Conservation (phyloP, 2,888 invertebrate genomes). For the Mythimna ferrago region DNA sequence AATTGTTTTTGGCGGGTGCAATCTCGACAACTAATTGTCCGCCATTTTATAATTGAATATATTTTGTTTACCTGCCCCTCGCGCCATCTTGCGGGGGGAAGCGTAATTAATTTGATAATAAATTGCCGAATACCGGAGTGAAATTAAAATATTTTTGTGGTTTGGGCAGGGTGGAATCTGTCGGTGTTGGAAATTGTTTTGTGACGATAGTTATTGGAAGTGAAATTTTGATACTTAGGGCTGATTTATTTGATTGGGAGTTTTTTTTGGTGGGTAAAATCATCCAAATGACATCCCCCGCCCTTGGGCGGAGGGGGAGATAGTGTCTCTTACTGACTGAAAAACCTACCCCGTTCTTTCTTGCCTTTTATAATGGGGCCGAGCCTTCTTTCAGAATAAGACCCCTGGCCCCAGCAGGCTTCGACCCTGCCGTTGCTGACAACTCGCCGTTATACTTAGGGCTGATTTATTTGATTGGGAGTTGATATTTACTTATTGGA, state of each 20-base stretch:
- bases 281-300: too few relatives aligned
- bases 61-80: slow-evolving; percentile 64
- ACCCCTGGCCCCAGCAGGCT: too few relatives aligned
- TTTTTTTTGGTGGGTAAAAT: too few relatives aligned
- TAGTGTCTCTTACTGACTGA: too few relatives aligned
- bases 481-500: too few relatives aligned
- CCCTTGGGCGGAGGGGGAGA: too few relatives aligned
- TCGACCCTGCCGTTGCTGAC: too few relatives aligned
- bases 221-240: slow-evolving; percentile 4
- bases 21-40: slow-evolving; percentile 66
- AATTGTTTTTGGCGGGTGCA: slow-evolving; percentile 66
- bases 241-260: slow-evolving; percentile 1
- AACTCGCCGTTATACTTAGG: too few relatives aligned
- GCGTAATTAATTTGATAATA: slow-evolving; percentile 65
- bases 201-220: slow-evolving; percentile 26
- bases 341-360: too few relatives aligned
- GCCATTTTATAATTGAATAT: slow-evolving; percentile 67
- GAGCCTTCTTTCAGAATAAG: too few relatives aligned
- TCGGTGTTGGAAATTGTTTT: slow-evolving; percentile 22
- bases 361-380: too few relatives aligned
- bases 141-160: slow-evolving; percentile 62
- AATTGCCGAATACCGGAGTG: slow-evolving; percentile 55
- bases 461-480: too few relatives aligned
- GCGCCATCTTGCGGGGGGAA: slow-evolving; percentile 57
- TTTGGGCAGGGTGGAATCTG: slow-evolving; percentile 25